These are phyloP conservation scores for Cotesia congregata DNA, from an alignment of 2,888 invertebrate genomes.

Conservation along the genomic window DNA sequence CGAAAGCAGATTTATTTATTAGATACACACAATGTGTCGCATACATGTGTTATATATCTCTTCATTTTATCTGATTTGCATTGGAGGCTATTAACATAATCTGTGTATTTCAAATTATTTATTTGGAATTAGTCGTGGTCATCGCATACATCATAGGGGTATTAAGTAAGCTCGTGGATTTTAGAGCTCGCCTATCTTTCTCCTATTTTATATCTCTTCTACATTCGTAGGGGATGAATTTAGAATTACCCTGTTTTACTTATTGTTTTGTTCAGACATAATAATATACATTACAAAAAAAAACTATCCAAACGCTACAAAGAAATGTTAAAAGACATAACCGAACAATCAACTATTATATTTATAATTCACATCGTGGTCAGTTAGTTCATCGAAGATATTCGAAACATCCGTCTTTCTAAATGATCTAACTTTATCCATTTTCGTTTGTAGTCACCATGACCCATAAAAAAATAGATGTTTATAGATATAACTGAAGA, in stretches of 20 bases:
- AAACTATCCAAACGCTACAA: too few relatives aligned
- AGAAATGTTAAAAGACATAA: too few relatives aligned
- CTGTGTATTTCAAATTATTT: constrained; percentile 69
- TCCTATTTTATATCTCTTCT: constrained; percentile 29
- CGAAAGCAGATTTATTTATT: background rate
- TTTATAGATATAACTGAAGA: background rate
- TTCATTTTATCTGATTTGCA: constrained; percentile 65
- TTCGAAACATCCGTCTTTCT: too few relatives aligned
- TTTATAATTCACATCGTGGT: too few relatives aligned
- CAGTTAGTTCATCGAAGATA: too few relatives aligned
- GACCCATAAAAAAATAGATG: background rate
- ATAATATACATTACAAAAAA: too few relatives aligned
- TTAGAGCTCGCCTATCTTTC: constrained; percentile 60
- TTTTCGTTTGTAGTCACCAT: background rate
- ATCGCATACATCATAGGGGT: constrained; percentile 67
- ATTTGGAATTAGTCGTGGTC: constrained; percentile 68
- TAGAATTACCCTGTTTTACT: constrained; percentile 24
- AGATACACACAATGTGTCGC: constrained; percentile 18
- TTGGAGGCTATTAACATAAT: constrained; percentile 67
- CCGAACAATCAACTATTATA: too few relatives aligned
- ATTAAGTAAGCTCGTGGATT: constrained; percentile 69
- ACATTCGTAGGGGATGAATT: constrained; percentile 25
- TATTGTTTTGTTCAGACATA: constrained; percentile 1
- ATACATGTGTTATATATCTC: constrained; percentile 28
- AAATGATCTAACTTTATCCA: too few relatives aligned